phyloP scores from a whole-genome alignment of 2,797 vertebrate genomes.

The Euthynnus affinis region DNA sequence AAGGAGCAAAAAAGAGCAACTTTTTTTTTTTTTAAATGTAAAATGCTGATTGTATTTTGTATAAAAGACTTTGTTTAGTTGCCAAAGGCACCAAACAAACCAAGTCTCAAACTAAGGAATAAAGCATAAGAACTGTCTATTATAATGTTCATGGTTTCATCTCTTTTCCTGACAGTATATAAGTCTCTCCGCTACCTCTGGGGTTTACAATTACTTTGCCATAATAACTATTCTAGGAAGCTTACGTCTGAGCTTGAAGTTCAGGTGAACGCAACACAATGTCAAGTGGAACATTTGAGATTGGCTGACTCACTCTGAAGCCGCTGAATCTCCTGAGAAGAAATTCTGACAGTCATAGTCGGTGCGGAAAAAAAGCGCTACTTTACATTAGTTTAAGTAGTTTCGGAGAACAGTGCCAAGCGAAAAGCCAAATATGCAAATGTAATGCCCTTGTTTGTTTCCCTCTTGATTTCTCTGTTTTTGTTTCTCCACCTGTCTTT shows the following conservation, averaged over 20 bases:
- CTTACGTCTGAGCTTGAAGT: background rate
- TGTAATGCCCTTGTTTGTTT: constrained; percentile 6
- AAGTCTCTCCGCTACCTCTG: constrained; percentile 17
- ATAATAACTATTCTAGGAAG: constrained; percentile 2
- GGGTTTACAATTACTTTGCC: background rate
- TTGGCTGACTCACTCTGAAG: background rate
- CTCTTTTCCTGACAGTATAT: constrained; percentile 11
- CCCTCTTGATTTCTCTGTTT: background rate
- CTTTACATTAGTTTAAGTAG: background rate
- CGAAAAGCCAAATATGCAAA: constrained; percentile 17
- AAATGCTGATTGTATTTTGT: no score
- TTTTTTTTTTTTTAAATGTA: no score
- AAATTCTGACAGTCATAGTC: background rate
- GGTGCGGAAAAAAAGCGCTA: background rate
- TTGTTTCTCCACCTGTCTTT: background rate
- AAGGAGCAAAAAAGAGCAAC: no score
- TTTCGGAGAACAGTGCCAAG: background rate
- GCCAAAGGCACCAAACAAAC: constrained; percentile 1
- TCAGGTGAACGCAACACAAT: constrained; percentile 5
- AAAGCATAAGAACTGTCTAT: background rate
- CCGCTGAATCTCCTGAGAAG: background rate
- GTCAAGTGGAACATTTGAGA: background rate
- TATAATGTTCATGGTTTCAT: constrained; percentile 29
- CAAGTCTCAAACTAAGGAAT: constrained; percentile 15
- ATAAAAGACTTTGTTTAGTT: background rate